Base-by-base conservation (phyloP, 2,113 vertebrate species). In the Patagioenas fasciata region DNA sequence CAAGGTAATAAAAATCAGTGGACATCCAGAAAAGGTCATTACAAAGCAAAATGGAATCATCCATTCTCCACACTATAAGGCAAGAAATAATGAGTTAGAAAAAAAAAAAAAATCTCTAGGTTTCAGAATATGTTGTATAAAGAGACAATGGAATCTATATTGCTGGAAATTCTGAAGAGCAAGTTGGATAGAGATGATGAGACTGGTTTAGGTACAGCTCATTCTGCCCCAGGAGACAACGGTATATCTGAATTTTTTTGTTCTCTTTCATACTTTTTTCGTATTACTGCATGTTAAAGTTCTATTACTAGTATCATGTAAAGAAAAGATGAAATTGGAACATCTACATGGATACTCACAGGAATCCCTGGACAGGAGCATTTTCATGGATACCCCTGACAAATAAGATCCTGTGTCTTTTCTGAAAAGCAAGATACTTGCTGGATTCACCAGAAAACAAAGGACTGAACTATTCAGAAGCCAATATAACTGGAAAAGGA, bases 401-500 rank as follows among this genome's bases (percentile, higher is more conserved):
- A 96, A 85, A 67, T 58, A 93, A 87, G 42, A 58, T 15, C 15
- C 12, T 44, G 20, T 79, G 48, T 60, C 34, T 73, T 78, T 87
- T 70, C 54, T 79, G 58, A 85, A 84, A 91, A 81, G 19, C 14
- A 79, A 75, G 92, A 80, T 82, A 61, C 31, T 58, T 61, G 3
- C 81, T 85, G 31, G 1, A 14, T 72, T 93, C 77, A 80, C 36
- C 42, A 26, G 42, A 71, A 95, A 86, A 93, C 47, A 91, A 91
- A 95, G 50, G 21, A 65, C 48, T 69, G 66, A 80, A 53, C 84
- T 94, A 92, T 65, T 91, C 73, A 82, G 91, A 95, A 79, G 44
- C 32, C 65, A 82, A 69, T 85, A 57, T 69, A 79, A 81, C 70
- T 87, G 80, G 48, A 67, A 92, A 94, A 90, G 54, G 47, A 90